phyloP scores from a whole-genome alignment of 2,113 vertebrate species.

The Coreoperca whiteheadi region DNA sequence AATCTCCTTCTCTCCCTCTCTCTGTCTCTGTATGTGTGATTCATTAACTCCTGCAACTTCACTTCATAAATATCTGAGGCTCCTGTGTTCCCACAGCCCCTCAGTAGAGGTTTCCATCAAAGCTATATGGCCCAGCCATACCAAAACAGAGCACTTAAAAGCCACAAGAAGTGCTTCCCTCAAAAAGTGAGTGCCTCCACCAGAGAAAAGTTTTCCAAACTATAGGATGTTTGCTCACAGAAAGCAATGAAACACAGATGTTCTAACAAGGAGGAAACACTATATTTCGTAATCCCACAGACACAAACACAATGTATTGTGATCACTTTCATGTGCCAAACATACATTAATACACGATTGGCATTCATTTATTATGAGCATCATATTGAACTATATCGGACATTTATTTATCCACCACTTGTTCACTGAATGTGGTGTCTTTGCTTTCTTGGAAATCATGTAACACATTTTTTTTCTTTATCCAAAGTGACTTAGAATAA shows the following conservation, averaged over 20 bases:
- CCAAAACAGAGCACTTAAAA: conserved; percentile 53
- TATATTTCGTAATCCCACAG: neutral
- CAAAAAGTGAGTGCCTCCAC: conserved; percentile 22
- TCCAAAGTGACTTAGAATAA: too few species aligned
- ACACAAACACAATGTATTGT: neutral
- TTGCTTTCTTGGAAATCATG: neutral
- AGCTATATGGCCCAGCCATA: conserved; percentile 39
- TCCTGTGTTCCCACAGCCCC: conserved; percentile 30
- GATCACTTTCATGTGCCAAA: neutral
- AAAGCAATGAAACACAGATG: conserved; percentile 40
- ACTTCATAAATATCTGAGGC: conserved; percentile 54
- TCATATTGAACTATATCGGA: neutral
- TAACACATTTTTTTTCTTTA: too few species aligned
- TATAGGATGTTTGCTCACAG: conserved; percentile 44
- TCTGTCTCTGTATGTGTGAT: conserved; percentile 23
- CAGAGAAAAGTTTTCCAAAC: conserved; percentile 25
- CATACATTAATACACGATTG: neutral
- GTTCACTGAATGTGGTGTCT: conserved; percentile 10
- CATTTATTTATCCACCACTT: neutral
- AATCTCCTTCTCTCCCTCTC: neutral
- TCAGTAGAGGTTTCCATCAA: conserved; percentile 51
- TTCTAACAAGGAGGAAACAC: neutral
- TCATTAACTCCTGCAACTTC: conserved; percentile 57
- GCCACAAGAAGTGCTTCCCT: conserved; percentile 27
- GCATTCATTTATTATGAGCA: neutral